phyloP scores from a whole-genome alignment of 2,797 vertebrate genomes.

The Salarias fasciatus region DNA sequence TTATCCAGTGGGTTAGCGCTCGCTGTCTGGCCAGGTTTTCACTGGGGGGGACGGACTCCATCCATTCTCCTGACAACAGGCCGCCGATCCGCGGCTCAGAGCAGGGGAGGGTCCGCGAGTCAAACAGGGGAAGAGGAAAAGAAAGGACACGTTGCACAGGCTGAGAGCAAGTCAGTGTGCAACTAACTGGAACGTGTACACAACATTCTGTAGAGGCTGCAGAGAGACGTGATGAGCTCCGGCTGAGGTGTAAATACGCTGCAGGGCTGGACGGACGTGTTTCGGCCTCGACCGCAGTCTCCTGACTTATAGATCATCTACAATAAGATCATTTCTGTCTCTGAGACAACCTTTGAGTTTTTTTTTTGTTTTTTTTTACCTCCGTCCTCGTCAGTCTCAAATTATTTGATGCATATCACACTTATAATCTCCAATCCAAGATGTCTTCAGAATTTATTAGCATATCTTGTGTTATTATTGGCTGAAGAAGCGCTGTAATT shows the following conservation, averaged over 20 bases:
- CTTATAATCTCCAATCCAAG: too few species aligned
- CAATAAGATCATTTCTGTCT: too few species aligned
- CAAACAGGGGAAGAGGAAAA: conserved; percentile 18
- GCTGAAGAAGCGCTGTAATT: too few species aligned
- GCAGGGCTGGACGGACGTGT: background rate
- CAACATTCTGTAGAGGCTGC: conserved; percentile 15
- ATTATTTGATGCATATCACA: too few species aligned
- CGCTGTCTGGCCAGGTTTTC: conserved; percentile 91
- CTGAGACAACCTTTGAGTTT: too few species aligned
- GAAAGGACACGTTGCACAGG: conserved; percentile 26
- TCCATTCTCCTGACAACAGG: conserved; percentile 95
- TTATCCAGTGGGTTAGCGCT: conserved; percentile 93
- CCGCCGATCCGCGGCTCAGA: conserved; percentile 86
- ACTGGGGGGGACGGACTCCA: conserved; percentile 88
- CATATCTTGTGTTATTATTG: too few species aligned
- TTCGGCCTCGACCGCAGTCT: background rate
- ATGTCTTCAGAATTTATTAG: too few species aligned
- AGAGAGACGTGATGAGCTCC: conserved; percentile 18
- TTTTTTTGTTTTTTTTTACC: too few species aligned
- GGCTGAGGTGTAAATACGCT: conserved; percentile 23
- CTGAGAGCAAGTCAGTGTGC: conserved; percentile 36
- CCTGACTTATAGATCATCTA: too few species aligned
- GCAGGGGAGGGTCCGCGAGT: conserved; percentile 56
- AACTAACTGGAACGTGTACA: conserved; percentile 46
- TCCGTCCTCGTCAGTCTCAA: too few species aligned